Conservation (phyloP, 1,140 invertebrate genomes). For the Bombyx mandarina region DNA sequence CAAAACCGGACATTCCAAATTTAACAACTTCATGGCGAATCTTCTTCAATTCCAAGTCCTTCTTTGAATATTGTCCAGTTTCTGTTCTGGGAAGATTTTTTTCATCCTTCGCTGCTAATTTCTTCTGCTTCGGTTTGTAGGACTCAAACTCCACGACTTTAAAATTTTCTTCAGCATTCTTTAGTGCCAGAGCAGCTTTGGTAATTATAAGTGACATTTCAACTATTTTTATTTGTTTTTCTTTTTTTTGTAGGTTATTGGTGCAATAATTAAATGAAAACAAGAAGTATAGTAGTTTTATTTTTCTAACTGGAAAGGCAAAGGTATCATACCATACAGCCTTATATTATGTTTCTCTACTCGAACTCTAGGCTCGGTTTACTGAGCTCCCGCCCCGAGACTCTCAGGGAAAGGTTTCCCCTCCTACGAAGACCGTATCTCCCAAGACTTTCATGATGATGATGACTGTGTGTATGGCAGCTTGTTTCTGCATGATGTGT, state of each 20-base stretch:
- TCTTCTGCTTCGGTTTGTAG: conserved; percentile 68
- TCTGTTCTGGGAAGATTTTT: conserved; percentile 17
- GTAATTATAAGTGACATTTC: conserved; percentile 64
- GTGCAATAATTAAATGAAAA: not conserved
- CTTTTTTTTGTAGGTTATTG: not conserved
- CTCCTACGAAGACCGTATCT: too few species aligned
- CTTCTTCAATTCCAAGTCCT: conserved; percentile 73
- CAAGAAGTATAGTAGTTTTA: too few species aligned
- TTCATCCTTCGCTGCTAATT: conserved; percentile 18
- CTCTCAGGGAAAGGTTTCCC: too few species aligned
- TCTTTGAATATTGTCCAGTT: conserved; percentile 18
- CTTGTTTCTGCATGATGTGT: too few species aligned
- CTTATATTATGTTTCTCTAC: too few species aligned
- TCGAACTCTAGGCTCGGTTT: too few species aligned
- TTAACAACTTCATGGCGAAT: conserved; percentile 76
- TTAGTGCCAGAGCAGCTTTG: conserved; percentile 66
- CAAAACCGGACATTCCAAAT: conserved; percentile 77
- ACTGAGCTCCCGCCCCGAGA: too few species aligned
- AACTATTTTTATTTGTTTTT: too few species aligned
- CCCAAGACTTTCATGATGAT: too few species aligned
- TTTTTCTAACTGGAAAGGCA: too few species aligned
- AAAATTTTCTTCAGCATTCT: conserved; percentile 58
- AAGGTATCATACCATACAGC: too few species aligned
- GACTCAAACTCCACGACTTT: conserved; percentile 64
- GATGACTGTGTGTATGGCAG: too few species aligned